A percentile compares a stretch with the other conserved stretches of the same genome.
These are phyloP conservation scores for Muntiacus muntjak DNA, from an alignment of 2,113 vertebrate genomes.

Conservation along the genomic window DNA sequence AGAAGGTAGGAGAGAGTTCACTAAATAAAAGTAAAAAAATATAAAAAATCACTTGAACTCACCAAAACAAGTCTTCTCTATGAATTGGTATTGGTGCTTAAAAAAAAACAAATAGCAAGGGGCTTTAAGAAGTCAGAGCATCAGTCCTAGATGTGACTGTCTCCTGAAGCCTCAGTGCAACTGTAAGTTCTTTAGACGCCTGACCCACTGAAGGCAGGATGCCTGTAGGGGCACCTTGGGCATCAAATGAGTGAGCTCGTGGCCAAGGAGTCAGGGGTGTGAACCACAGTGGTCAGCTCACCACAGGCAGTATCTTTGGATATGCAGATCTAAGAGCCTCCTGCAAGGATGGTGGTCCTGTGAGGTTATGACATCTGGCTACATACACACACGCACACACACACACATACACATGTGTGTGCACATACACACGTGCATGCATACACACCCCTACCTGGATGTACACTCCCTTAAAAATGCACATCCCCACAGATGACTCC, in stretches of 20 bases:
- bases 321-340: background rate
- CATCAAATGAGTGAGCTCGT: background rate
- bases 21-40: background rate
- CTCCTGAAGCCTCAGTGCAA: background rate
- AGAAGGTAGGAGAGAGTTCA: background rate
- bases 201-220: background rate
- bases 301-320: background rate
- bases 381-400: background rate
- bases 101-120: background rate
- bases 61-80: background rate
- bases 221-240: background rate
- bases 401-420: background rate
- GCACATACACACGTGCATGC: background rate
- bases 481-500: background rate
- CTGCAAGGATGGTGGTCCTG: background rate
- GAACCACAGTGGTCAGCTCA: background rate
- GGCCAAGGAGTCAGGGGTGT: background rate
- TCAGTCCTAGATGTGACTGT: background rate
- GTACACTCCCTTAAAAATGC: background rate
- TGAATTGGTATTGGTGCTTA: background rate
- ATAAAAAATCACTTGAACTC: background rate
- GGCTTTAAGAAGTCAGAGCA: background rate
- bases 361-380: background rate
- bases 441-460: background rate
- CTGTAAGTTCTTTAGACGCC: background rate